Evolutionary conservation across 2,888 invertebrate genomes (phyloP).

Genomic region (Dysmachus trigonus): DNA sequence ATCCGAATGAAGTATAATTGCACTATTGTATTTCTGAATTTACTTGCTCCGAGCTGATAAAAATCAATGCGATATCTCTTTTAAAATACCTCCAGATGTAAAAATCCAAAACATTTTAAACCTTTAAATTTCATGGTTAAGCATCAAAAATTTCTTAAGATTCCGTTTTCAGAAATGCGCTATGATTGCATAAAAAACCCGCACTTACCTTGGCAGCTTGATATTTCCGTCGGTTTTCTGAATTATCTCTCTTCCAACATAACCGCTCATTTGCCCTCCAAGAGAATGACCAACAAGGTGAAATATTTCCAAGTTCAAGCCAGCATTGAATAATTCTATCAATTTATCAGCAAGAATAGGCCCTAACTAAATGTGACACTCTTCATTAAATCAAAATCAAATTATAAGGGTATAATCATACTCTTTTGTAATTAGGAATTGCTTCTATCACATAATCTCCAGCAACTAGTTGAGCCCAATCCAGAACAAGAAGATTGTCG

Average conservation of each 20-base stretch:
- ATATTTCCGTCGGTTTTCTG: conserved; percentile 43
- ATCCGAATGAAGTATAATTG: no score
- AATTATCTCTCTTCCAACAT: conserved; percentile 48
- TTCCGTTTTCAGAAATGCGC: not conserved
- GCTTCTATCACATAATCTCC: conserved; percentile 63
- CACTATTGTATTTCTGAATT: not conserved
- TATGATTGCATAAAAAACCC: not conserved
- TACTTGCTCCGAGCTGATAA: not conserved
- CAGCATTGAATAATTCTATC: conserved; percentile 47
- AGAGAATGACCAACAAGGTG: conserved; percentile 52
- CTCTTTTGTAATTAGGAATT: conserved; percentile 59
- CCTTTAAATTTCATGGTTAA: not conserved
- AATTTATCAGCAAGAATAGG: not conserved
- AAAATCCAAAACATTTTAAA: not conserved
- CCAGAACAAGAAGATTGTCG: conserved; percentile 60
- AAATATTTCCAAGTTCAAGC: conserved; percentile 48
- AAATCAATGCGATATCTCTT: not conserved
- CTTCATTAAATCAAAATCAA: not conserved
- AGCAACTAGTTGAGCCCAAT: conserved; percentile 63
- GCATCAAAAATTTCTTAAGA: no score
- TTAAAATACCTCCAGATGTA: not conserved
- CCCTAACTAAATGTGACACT: not conserved
- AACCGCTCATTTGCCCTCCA: conserved; percentile 51
- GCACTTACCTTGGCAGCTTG: conserved; percentile 46
- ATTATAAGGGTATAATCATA: conserved; percentile 33